Base-by-base conservation (phyloP, 1,140 invertebrate species). In the Zaprionus capensis region DNA sequence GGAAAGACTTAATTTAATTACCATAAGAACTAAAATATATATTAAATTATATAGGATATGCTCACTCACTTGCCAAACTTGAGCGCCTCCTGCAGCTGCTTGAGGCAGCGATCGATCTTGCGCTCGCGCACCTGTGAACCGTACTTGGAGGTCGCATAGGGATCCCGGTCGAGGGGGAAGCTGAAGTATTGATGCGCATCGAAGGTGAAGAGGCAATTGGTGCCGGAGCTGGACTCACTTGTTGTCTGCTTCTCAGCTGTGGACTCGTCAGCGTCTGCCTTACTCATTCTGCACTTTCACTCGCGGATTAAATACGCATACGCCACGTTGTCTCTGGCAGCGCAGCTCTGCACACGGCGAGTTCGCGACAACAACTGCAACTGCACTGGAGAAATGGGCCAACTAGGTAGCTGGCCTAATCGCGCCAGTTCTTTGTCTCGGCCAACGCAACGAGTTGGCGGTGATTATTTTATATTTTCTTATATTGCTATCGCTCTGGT, bases 91-190 rank as follows among this genome's bases (percentile, higher is more conserved):
- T 92, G 81, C 36, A 92, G 28, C 63, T 92, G 91, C 20, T 82
- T 88, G 6, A 92, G 63, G 26, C 91, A 92, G 2, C 91, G 88
- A 76, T 91, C 91, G 28, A 92, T 92, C 59, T 92, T 92, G 0
- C 91, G 78, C 11, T 87, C 82, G 15, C 91, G 84, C 44, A 92
- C 91, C 28, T 92, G 91, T 0, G 91, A 92, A 1, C 91, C 91
- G 22, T 92, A 92, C n/a, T 90, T 88, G 17, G 85, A 88, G 24
- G 67, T 44, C 0, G 71, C 63, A 26, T 75, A 88, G 1, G 84
- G 78, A 71, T 90, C 84, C n/a, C 66, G 57, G 58, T 90, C 84
- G 24, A 67, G 62, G 12, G 82, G 75, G 4, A 90, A 76, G 2
- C 74, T 86, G 17, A 81, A 90, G 15, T 81, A 81, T 0, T 71